Conservation (phyloP, 1,140 invertebrate genomes). For the Probaryconus sp. region DNA sequence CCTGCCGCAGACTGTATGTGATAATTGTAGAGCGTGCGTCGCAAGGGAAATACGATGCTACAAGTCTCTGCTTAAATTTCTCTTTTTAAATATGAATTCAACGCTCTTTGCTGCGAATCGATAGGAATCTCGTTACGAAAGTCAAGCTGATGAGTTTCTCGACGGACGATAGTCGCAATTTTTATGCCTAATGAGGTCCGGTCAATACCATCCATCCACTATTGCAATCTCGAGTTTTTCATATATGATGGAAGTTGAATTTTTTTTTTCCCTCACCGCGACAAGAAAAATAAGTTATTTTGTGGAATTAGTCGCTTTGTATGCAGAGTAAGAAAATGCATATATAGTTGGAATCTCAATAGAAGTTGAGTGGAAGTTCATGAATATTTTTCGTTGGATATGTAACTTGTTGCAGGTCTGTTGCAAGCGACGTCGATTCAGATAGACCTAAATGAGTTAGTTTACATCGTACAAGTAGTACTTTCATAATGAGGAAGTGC, state of each 20-base stretch:
- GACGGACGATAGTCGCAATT: no score
- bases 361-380: constrained; percentile 17
- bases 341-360: neutral
- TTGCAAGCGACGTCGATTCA: constrained; percentile 12
- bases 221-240: no score
- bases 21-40: constrained; percentile 27
- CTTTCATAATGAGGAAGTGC: constrained; percentile 54
- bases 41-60: neutral
- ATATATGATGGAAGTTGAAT: no score
- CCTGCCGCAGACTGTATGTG: neutral
- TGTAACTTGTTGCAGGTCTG: constrained; percentile 17
- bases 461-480: constrained; percentile 5
- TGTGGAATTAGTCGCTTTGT: constrained; percentile 27
- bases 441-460: constrained; percentile 11
- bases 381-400: constrained; percentile 18
- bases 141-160: no score
- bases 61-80: constrained; percentile 35
- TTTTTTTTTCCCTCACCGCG: neutral
- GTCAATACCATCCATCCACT: no score
- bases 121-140: no score
- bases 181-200: no score
- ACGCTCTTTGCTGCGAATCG: no score
- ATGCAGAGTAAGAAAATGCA: constrained; percentile 12
- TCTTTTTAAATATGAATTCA: no score
- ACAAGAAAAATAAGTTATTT: constrained; percentile 22